Evolutionary conservation across 2,888 invertebrate genomes (phyloP).

Genomic region (Orthosia incerta): DNA sequence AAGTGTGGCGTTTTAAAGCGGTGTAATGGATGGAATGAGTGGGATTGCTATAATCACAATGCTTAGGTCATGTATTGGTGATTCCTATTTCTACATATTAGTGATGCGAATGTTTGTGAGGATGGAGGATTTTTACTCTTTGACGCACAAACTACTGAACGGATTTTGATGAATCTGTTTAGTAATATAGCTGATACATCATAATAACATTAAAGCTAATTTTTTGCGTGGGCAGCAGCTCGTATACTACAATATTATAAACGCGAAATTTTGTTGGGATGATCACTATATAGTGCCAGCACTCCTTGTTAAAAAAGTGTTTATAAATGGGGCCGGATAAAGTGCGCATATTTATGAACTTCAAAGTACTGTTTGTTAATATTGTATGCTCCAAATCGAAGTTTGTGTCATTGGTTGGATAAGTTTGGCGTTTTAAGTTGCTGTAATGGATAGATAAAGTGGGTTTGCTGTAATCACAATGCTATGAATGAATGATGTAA

Average conservation of each 20-base stretch:
- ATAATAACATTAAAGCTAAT: too few relatives aligned
- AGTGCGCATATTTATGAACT: constrained; percentile 66
- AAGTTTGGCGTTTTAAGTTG: neutral
- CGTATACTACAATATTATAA: too few relatives aligned
- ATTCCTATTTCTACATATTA: too few relatives aligned
- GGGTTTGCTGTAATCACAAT: neutral
- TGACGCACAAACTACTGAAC: too few relatives aligned
- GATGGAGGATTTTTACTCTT: too few relatives aligned
- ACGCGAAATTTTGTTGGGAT: too few relatives aligned
- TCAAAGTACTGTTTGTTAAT: constrained; percentile 39
- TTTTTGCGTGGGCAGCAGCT: too few relatives aligned
- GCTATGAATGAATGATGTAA: too few relatives aligned
- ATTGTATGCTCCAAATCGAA: constrained; percentile 39
- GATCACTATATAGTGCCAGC: constrained; percentile 67
- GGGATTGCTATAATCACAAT: neutral
- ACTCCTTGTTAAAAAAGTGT: constrained; percentile 60
- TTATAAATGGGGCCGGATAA: constrained; percentile 53
- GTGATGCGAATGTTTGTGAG: too few relatives aligned
- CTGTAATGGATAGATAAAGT: neutral
- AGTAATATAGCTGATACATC: too few relatives aligned
- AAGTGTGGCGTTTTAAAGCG: neutral
- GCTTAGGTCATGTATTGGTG: neutral
- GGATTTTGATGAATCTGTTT: too few relatives aligned
- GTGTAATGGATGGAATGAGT: neutral
- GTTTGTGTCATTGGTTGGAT: constrained; percentile 9